These are phyloP conservation scores for Sternotherus odoratus DNA, from an alignment of 2,797 vertebrate genomes.

Conservation along the genomic window DNA sequence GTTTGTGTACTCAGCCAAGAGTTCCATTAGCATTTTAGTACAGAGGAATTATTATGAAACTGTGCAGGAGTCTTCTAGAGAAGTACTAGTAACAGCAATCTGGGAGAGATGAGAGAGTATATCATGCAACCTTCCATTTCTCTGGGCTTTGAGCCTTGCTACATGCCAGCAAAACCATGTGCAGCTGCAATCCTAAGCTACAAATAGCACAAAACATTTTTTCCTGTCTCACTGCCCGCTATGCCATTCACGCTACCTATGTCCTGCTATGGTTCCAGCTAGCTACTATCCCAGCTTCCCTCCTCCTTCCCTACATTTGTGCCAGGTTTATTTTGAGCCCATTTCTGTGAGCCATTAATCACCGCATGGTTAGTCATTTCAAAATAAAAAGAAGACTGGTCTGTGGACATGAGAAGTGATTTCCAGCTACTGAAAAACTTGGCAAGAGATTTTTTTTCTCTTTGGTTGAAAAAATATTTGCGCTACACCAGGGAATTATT, in stretches of 20 bases:
- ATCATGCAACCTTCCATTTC: constrained; percentile 18
- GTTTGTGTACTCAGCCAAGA: not conserved
- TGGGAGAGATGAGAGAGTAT: not conserved
- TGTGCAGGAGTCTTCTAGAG: not conserved
- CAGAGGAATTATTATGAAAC: rapidly evolving
- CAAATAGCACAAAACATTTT: constrained; percentile 85
- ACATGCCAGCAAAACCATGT: constrained; percentile 81
- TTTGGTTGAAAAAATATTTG: constrained; percentile 81
- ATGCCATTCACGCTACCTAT: constrained; percentile 82
- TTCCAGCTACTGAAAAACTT: constrained; percentile 85
- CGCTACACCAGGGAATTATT: constrained; percentile 64
- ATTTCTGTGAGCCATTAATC: constrained; percentile 84
- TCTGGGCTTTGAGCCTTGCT: not conserved
- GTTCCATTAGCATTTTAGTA: not conserved
- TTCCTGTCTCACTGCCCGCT: constrained; percentile 78
- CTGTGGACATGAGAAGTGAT: constrained; percentile 77
- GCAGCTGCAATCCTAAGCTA: constrained; percentile 83
- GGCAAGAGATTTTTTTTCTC: constrained; percentile 77
- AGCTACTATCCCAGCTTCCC: constrained; percentile 45
- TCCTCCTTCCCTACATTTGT: constrained; percentile 56
- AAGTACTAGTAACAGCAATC: not conserved
- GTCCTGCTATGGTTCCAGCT: constrained; percentile 74
- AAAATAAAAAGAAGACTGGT: constrained; percentile 80
- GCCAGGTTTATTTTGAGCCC: constrained; percentile 85
- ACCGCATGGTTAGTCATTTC: constrained; percentile 72